A percentile compares a stretch with the other conserved stretches of the same genome.
Evolutionary conservation across 2,797 vertebrate species (phyloP).

Genomic region (Distichodus sexfasciatus): DNA sequence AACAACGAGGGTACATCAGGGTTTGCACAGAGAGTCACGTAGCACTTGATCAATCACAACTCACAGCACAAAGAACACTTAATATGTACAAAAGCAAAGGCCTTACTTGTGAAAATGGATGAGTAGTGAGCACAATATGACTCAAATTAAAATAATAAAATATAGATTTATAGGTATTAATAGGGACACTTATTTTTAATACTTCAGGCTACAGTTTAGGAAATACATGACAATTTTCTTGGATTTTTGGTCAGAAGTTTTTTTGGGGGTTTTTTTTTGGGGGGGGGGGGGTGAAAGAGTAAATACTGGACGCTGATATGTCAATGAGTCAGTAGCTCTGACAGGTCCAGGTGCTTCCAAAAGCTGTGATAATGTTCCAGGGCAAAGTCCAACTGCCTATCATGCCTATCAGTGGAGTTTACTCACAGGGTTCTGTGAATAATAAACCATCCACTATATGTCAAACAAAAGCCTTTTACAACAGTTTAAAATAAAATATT

Average conservation of each 20-base stretch:
- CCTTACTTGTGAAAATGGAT: background rate
- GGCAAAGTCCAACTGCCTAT: constrained; percentile 16
- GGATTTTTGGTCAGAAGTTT: too few relatives aligned
- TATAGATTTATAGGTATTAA: too few relatives aligned
- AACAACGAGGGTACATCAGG: background rate
- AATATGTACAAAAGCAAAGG: background rate
- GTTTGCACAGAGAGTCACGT: background rate
- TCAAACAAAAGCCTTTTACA: background rate
- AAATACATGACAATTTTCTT: background rate
- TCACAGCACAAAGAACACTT: background rate
- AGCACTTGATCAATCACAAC: background rate
- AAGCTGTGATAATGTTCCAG: background rate
- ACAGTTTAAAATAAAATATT: too few relatives aligned
- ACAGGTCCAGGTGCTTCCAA: background rate
- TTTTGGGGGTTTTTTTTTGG: too few relatives aligned
- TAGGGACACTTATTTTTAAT: background rate
- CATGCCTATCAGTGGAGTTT: background rate
- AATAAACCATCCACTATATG: background rate
- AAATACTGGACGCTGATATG: background rate
- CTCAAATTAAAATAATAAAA: background rate
- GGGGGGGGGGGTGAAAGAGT: background rate
- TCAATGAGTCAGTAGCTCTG: constrained; percentile 4
- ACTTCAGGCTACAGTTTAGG: background rate
- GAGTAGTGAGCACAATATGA: background rate
- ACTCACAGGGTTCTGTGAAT: background rate